Evolutionary conservation across 2,888 invertebrate species (phyloP), one percentile per base, ranked within the genome.

Genomic region (Thecophora atra): DNA sequence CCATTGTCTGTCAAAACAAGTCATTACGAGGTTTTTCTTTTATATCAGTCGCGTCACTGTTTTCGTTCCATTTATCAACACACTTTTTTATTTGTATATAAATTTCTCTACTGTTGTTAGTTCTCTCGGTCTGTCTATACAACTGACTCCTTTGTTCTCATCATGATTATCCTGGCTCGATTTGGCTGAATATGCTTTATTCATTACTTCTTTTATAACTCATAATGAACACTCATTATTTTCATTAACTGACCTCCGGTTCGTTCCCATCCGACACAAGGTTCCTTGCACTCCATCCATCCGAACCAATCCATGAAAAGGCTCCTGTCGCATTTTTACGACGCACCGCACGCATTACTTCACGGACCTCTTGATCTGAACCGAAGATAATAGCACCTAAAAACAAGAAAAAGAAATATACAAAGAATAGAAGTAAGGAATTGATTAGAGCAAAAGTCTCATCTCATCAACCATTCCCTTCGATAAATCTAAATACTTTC

Each of bases 291-390:
- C 95, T 95, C 98, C 98, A 98, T 0, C 98, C 98, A 81, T 98
- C 98, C 42, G 96, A 96, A 0, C 98, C 98, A 52, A 98, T 96
- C 97, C 97, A 98, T 72, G 95, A 94, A 88, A 98, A 98, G 69
- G 91, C 90, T 7, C 94, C 94, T 0, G 97, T 96, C 13, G 95
- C 95, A 82, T 96, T 96, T 75, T 91, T 91, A 5, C 97, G 89
- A 72, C 94, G 90, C 0, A 97, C 95, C 0, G 98, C 98, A 63
- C 93, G 89, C 98, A 98, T 98, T 73, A 98, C 92, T 51, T 95
- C 96, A 0, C 97, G 96, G 11, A 98, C 98, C 88, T 98, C 98
- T 88, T 98, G 98, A 87, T 98, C 98, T 0, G 97, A 97, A 0
- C 95, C 98, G 85, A 96, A 98, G 79, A 98, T 94, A 74, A 98